Evolutionary conservation across 2,797 vertebrate genomes (phyloP).

Genomic region (Sternotherus odoratus): DNA sequence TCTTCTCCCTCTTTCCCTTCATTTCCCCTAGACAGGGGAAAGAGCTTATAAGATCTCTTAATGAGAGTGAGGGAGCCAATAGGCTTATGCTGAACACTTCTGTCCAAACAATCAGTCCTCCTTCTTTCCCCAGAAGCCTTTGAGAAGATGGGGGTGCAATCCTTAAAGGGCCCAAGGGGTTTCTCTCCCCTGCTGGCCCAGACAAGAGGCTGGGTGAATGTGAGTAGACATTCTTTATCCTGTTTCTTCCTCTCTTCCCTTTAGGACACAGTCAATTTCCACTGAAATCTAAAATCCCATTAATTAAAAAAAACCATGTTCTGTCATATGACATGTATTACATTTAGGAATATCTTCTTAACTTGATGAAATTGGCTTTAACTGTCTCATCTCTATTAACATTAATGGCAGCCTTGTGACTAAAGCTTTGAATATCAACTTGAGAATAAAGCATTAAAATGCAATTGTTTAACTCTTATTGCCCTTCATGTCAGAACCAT

Average conservation of each 20-base stretch:
- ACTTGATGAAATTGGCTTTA: slow-evolving; percentile 68
- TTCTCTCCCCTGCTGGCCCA: background rate
- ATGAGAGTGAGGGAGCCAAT: background rate
- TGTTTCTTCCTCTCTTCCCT: slow-evolving; percentile 6
- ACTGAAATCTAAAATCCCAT: slow-evolving; percentile 50
- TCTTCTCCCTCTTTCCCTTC: background rate
- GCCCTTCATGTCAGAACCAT: slow-evolving; percentile 22
- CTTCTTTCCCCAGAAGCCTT: background rate
- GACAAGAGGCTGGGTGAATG: background rate
- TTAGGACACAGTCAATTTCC: slow-evolving; percentile 26
- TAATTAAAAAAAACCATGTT: slow-evolving; percentile 68
- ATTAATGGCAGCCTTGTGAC: slow-evolving; percentile 50
- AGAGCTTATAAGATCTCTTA: background rate
- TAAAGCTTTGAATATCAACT: slow-evolving; percentile 51
- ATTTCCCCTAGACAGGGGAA: background rate
- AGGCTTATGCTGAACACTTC: background rate
- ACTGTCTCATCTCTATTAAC: slow-evolving; percentile 64
- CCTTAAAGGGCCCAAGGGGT: background rate
- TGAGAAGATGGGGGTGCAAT: background rate
- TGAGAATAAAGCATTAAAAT: slow-evolving; percentile 56
- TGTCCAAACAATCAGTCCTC: background rate
- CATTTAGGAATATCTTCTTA: slow-evolving; percentile 48
- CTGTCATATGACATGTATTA: slow-evolving; percentile 55
- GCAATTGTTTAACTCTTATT: slow-evolving; percentile 62
- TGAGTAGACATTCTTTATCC: background rate